These are phyloP conservation scores for Pardosa pseudoannulata DNA, from an alignment of 2,888 invertebrate genomes.

Conservation along the genomic window DNA sequence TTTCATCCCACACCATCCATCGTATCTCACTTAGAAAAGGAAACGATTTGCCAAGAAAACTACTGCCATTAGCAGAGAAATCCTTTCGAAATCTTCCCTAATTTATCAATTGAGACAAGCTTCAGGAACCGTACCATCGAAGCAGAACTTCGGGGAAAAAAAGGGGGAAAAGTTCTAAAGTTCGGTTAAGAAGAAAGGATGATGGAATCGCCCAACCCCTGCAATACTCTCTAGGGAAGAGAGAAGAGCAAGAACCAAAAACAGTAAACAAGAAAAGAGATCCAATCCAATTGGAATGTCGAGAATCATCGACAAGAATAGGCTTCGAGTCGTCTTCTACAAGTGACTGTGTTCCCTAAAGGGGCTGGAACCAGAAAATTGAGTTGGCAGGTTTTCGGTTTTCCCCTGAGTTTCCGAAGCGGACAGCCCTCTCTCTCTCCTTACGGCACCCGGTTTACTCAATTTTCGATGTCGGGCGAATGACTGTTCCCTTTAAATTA, in stretches of 20 bases:
- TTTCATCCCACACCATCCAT: conserved; percentile 1
- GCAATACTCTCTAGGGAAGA: not conserved
- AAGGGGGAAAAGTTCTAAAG: not conserved
- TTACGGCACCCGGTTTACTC: not conserved
- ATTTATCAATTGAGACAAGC: conserved; percentile 53
- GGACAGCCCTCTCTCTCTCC: not conserved
- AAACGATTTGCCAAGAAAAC: conserved; percentile 14
- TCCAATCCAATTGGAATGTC: conserved; percentile 59
- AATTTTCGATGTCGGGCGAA: not conserved
- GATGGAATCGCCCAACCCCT: not conserved
- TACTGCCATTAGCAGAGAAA: conserved; percentile 14
- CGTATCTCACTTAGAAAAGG: not conserved
- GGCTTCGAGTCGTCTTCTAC: conserved; percentile 2
- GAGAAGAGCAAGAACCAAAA: not conserved
- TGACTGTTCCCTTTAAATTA: not conserved
- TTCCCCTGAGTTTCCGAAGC: conserved; percentile 24
- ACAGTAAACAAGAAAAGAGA: conserved; percentile 2
- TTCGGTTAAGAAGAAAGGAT: not conserved
- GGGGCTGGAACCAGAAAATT: conserved; percentile 58
- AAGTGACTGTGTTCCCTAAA: conserved; percentile 5
- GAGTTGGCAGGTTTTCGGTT: conserved; percentile 56
- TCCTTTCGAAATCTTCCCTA: conserved; percentile 29
- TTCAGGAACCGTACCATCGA: conserved; percentile 12
- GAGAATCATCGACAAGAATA: conserved; percentile 55
- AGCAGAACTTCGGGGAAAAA: conserved; percentile 8